phyloP scores from a whole-genome alignment of 2,797 vertebrate genomes.

The Poeciliopsis turneri region DNA sequence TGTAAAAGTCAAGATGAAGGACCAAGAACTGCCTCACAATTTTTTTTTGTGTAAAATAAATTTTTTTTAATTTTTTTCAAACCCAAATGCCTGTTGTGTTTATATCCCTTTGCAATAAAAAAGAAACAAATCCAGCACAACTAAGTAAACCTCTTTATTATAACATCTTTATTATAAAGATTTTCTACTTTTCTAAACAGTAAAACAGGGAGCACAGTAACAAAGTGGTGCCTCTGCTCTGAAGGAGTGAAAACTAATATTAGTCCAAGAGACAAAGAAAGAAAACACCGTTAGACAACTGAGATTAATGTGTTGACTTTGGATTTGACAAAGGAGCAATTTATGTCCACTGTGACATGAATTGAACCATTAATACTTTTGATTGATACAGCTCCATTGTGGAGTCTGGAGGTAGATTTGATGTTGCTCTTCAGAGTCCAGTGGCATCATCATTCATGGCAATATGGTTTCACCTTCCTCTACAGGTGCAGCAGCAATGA shows the following conservation, averaged over 20 bases:
- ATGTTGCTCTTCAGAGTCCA: constrained; percentile 46
- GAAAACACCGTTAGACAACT: neutral
- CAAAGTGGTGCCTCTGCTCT: neutral
- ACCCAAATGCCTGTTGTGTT: neutral
- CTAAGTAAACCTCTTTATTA: neutral
- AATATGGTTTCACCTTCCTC: constrained; percentile 39
- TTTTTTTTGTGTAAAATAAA: neutral
- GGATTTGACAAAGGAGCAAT: constrained; percentile 33
- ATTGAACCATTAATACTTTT: constrained; percentile 51
- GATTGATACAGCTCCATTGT: constrained; percentile 54
- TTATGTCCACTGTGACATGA: constrained; percentile 29
- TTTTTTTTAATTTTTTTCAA: too few relatives aligned
- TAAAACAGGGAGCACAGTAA: neutral
- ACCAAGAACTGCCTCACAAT: neutral
- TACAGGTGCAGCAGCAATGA: constrained; percentile 39
- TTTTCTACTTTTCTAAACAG: neutral
- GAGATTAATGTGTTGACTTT: constrained; percentile 58
- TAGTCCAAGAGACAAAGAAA: neutral
- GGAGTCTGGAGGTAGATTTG: constrained; percentile 26
- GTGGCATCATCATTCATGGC: constrained; percentile 54
- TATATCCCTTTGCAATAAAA: neutral
- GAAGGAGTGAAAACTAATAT: constrained; percentile 18
- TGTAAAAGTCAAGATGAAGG: neutral
- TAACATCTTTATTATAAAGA: neutral
- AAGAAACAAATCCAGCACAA: neutral